Conservation (phyloP, 2,113 vertebrate species). For the Aegypius monachus region DNA sequence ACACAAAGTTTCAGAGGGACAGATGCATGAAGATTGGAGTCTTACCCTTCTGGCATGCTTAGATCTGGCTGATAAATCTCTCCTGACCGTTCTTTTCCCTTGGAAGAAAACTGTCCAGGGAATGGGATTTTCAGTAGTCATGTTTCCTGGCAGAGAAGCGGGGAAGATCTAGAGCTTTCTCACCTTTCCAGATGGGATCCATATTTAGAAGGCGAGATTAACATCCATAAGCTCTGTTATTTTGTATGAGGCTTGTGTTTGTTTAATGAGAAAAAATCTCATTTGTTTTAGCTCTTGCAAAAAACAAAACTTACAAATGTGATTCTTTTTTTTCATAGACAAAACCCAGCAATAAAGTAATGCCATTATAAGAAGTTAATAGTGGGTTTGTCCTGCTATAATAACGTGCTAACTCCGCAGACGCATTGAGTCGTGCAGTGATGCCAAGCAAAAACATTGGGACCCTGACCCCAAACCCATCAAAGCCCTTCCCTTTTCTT, state of each 20-base stretch:
- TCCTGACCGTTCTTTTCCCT: constrained; percentile 20
- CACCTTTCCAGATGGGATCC: constrained; percentile 33
- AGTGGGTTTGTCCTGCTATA: neutral
- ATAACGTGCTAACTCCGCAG: neutral
- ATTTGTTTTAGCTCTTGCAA: neutral
- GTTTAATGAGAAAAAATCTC: neutral
- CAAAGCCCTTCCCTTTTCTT: neutral
- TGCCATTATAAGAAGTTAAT: neutral
- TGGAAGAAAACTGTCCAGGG: neutral
- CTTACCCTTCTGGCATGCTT: constrained; percentile 35
- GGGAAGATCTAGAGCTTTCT: constrained; percentile 25
- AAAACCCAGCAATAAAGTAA: neutral
- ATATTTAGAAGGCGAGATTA: neutral
- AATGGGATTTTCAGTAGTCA: constrained; percentile 10
- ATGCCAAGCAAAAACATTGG: neutral
- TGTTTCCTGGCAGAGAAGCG: neutral
- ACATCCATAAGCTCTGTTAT: neutral
- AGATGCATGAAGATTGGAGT: constrained; percentile 38
- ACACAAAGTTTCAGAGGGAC: constrained; percentile 40
- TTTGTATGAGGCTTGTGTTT: constrained; percentile 8
- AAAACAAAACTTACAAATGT: neutral
- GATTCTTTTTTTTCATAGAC: neutral
- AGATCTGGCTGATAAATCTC: constrained; percentile 11
- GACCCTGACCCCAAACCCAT: neutral
- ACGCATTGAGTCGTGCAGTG: neutral